These are phyloP conservation scores for Camptogramma bilineatum DNA, from an alignment of 2,888 invertebrate species.

Conservation along the genomic window DNA sequence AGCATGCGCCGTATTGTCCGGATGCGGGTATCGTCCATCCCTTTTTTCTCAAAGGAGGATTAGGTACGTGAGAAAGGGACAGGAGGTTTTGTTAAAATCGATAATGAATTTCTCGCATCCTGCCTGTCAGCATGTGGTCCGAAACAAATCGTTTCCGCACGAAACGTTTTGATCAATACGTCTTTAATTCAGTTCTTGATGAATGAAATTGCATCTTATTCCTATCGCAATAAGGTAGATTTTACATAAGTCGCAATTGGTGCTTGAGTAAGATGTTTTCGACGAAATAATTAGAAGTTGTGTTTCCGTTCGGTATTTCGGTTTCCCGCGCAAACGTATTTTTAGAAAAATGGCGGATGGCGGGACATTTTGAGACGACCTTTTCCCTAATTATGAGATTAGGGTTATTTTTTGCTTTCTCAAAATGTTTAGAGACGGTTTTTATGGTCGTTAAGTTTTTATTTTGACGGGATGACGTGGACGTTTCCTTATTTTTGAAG, in stretches of 20 bases:
- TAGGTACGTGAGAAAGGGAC: constrained; percentile 44
- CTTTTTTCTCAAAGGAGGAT: constrained; percentile 42
- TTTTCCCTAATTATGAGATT: constrained; percentile 34
- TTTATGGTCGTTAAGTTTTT: constrained; percentile 16
- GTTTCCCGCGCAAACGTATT: constrained; percentile 78
- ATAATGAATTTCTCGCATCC: constrained; percentile 80
- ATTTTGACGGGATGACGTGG: constrained; percentile 2
- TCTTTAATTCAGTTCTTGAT: constrained; percentile 3
- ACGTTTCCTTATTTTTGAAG: not conserved
- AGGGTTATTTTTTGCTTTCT: constrained; percentile 47
- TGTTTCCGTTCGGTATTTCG: constrained; percentile 74
- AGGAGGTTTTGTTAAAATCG: constrained; percentile 66
- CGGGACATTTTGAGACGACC: constrained; percentile 45
- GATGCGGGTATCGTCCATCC: constrained; percentile 58
- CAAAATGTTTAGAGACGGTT: constrained; percentile 26
- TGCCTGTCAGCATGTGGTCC: constrained; percentile 79
- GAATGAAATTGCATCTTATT: constrained; percentile 40
- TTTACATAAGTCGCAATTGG: constrained; percentile 35
- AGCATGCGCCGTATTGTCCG: constrained; percentile 53
- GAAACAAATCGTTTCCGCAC: constrained; percentile 82
- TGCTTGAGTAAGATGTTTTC: constrained; percentile 38
- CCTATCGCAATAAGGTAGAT: not conserved
- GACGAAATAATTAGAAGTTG: constrained; percentile 66
- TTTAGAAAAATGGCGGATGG: constrained; percentile 60
- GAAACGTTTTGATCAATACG: constrained; percentile 29